phyloP scores from a whole-genome alignment of 92 coral and sea anemone genomes.

The Zoanthus solanderi region DNA sequence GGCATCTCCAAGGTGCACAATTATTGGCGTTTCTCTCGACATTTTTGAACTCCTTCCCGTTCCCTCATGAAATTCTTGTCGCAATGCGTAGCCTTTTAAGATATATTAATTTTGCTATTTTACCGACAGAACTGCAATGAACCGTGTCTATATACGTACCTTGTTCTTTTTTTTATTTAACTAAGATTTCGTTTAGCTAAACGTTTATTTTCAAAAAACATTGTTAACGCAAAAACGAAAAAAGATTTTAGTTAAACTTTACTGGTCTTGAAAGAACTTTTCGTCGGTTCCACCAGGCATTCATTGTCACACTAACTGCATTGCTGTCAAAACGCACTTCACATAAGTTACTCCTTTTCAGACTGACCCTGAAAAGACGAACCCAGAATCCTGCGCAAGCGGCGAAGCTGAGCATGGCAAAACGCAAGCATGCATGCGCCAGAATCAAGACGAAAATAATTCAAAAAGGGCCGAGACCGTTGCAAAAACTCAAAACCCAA shows the following conservation, averaged over 20 bases:
- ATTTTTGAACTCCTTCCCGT: too few relatives aligned
- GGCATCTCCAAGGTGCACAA: too few relatives aligned
- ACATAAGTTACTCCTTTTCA: slow-evolving; percentile 5
- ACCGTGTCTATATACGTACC: too few relatives aligned
- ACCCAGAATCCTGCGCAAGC: slow-evolving; percentile 13
- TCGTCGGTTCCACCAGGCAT: slow-evolving; percentile 3
- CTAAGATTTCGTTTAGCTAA: background rate
- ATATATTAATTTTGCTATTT: too few relatives aligned
- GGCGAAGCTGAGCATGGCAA: slow-evolving; percentile 11
- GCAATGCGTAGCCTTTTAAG: too few relatives aligned
- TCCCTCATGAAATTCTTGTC: too few relatives aligned
- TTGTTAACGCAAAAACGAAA: background rate
- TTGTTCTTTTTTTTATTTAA: too few relatives aligned
- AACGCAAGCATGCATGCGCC: background rate
- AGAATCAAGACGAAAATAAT: background rate
- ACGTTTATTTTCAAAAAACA: background rate
- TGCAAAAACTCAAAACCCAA: background rate
- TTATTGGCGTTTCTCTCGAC: too few relatives aligned
- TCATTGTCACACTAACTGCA: background rate
- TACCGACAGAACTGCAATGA: too few relatives aligned
- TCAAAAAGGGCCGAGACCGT: background rate
- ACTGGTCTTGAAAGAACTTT: slow-evolving; percentile 5
- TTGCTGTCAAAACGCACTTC: background rate
- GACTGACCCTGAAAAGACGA: slow-evolving; percentile 33
- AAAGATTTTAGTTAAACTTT: background rate